These are phyloP conservation scores for Lochmaea capreae DNA, from an alignment of 2,888 invertebrate species.

Conservation along the genomic window DNA sequence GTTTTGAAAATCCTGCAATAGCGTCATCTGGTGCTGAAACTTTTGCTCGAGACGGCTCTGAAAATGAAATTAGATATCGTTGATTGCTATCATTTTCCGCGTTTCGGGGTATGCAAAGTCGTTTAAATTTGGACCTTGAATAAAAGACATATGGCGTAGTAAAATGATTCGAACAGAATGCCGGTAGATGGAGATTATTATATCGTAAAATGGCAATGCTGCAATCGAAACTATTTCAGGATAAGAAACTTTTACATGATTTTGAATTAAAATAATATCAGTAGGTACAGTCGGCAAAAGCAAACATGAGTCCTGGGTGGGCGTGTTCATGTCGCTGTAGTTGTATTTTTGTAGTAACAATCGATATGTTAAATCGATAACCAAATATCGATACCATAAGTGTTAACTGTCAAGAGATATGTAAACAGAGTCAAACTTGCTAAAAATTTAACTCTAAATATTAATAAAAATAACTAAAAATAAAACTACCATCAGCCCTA, in stretches of 20 bases:
- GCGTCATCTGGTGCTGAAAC: background rate
- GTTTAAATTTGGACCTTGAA: constrained; percentile 2
- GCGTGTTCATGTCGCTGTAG: too few relatives aligned
- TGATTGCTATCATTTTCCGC: background rate
- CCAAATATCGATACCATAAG: too few relatives aligned
- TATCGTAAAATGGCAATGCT: background rate
- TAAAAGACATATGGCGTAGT: constrained; percentile 7
- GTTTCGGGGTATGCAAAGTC: background rate
- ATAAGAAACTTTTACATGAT: background rate
- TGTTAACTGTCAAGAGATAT: too few relatives aligned
- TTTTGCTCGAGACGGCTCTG: background rate
- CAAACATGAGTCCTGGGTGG: too few relatives aligned
- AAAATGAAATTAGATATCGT: background rate
- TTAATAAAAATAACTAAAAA: too few relatives aligned
- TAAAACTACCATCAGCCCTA: too few relatives aligned
- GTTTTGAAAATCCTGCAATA: too few relatives aligned
- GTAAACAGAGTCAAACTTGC: too few relatives aligned
- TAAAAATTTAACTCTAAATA: too few relatives aligned
- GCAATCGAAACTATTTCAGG: background rate
- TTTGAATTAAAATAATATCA: background rate
- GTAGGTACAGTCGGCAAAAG: too few relatives aligned
- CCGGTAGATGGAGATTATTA: background rate
- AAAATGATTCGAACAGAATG: background rate
- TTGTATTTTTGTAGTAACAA: too few relatives aligned
- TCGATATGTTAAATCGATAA: too few relatives aligned